Percentiles rank a stretch among this genome's conserved stretches.
These are phyloP conservation scores for Calameuta idolon DNA, from an alignment of 2,888 invertebrate species.

Conservation along the genomic window DNA sequence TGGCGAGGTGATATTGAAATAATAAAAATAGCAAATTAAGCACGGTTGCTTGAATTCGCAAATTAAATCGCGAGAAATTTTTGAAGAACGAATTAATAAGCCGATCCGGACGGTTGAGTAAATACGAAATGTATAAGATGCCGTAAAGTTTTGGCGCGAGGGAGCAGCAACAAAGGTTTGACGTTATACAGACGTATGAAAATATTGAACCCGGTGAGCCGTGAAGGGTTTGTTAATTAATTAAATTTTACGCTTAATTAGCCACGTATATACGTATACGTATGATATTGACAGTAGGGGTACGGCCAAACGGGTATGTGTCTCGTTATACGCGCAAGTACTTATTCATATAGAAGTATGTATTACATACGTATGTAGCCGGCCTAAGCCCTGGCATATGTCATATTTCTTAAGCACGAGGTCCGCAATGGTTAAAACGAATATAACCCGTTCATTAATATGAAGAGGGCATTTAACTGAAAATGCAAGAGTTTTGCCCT, in stretches of 20 bases:
- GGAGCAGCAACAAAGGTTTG: neutral
- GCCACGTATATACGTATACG: neutral
- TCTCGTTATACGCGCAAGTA: neutral
- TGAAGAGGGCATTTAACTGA: conserved; percentile 43
- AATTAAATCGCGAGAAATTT: neutral
- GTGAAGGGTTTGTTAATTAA: neutral
- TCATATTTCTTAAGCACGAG: neutral
- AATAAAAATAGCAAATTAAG: neutral
- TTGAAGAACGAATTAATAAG: neutral
- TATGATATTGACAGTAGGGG: neutral
- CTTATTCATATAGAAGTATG: neutral
- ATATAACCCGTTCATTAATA: conserved; percentile 50
- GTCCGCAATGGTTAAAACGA: conserved; percentile 20
- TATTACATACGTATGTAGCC: neutral
- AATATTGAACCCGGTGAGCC: neutral
- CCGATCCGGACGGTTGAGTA: neutral
- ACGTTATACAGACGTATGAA: neutral
- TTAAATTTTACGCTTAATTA: neutral
- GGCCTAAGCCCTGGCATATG: neutral
- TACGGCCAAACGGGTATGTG: neutral
- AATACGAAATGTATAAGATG: neutral
- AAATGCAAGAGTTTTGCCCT: conserved; percentile 34
- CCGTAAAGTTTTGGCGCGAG: neutral
- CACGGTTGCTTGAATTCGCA: neutral
- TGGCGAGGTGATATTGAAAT: neutral